Conservation (phyloP, 2,888 invertebrate genomes). For the Macrophya alboannulata region DNA sequence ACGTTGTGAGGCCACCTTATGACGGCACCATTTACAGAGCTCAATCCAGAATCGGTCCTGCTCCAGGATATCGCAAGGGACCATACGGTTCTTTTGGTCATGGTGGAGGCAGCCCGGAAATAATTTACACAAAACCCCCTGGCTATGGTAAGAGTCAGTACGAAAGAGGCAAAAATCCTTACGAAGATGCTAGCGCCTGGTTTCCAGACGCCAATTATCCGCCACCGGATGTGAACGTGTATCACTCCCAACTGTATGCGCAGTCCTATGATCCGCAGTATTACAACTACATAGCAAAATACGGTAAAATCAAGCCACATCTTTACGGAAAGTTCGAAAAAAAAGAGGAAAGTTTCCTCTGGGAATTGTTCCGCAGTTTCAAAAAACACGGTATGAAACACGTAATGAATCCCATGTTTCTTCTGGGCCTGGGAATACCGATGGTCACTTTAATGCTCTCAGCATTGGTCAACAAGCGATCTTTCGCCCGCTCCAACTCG, state of each 20-base stretch:
- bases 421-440: constrained; percentile 75
- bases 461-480: constrained; percentile 73
- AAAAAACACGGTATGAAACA: constrained; percentile 76
- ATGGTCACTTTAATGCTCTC: constrained; percentile 75
- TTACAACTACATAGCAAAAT: constrained; percentile 76
- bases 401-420: constrained; percentile 75
- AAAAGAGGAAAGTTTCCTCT: constrained; percentile 71
- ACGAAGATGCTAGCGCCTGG: constrained; percentile 71
- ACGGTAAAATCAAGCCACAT: constrained; percentile 75
- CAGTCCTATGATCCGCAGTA: constrained; percentile 77
- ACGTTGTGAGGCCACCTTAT: neutral
- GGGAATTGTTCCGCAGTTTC: constrained; percentile 72
- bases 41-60: constrained; percentile 51
- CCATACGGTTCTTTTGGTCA: neutral
- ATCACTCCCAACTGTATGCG: constrained; percentile 74
- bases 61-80: constrained; percentile 22
- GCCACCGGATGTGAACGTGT: constrained; percentile 68
- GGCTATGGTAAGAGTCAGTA: constrained; percentile 62
- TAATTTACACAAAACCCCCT: constrained; percentile 74
- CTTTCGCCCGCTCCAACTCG: constrained; percentile 68
- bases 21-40: neutral
- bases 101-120: constrained; percentile 64
- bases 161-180: constrained; percentile 55
- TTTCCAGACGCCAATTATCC: constrained; percentile 67
- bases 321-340: constrained; percentile 71